Evolutionary conservation across 2,113 vertebrate genomes (phyloP).

Genomic region (Zosterops lateralis): DNA sequence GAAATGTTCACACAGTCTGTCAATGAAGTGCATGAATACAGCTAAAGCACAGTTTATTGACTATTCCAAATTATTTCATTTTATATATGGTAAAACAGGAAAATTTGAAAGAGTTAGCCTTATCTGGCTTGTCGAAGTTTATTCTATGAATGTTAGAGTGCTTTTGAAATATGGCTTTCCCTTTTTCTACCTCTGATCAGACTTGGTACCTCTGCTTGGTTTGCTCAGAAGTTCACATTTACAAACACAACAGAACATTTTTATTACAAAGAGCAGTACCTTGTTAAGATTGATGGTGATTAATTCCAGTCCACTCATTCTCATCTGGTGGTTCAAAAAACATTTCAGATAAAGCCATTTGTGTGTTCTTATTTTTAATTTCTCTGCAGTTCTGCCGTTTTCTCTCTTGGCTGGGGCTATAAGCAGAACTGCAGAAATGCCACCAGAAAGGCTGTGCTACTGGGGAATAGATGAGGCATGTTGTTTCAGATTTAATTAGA

Average conservation of each 20-base stretch:
- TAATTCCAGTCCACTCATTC: background rate
- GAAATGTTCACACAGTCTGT: slow-evolving; percentile 52
- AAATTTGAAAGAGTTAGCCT: background rate
- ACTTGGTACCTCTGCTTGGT: background rate
- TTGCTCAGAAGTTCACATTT: background rate
- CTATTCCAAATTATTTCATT: slow-evolving; percentile 4
- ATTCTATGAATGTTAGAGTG: background rate
- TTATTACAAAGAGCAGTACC: background rate
- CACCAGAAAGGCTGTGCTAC: slow-evolving; percentile 42
- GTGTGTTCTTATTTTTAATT: slow-evolving; percentile 8
- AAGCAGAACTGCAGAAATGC: slow-evolving; percentile 29
- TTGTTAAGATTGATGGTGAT: background rate
- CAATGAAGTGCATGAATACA: slow-evolving; percentile 40
- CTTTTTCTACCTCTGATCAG: background rate
- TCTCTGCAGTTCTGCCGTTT: background rate
- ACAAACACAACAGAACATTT: background rate
- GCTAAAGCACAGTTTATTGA: slow-evolving; percentile 17
- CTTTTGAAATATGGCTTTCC: background rate
- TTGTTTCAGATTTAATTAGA: slow-evolving; percentile 65
- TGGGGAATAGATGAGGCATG: slow-evolving; percentile 51
- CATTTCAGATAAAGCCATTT: background rate
- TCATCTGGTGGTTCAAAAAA: background rate
- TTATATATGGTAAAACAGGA: background rate
- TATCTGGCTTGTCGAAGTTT: background rate
- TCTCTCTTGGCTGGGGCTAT: background rate